Conservation (phyloP, 2,113 vertebrate genomes). For the Sorex araneus region DNA sequence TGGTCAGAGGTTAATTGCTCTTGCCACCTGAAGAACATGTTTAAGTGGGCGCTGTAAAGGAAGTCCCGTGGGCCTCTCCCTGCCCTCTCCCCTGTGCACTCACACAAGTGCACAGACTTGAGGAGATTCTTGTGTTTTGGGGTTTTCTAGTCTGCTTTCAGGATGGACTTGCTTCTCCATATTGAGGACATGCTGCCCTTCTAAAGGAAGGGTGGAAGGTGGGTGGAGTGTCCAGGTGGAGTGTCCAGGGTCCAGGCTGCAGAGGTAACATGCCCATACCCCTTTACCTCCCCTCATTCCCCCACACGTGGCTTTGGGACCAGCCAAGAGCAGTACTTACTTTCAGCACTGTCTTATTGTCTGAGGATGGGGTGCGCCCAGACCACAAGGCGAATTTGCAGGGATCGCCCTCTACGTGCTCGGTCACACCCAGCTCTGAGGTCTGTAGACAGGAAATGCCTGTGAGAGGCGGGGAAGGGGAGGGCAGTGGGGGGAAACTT, state of each 20-base stretch:
- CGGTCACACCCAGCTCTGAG: slow-evolving; percentile 98
- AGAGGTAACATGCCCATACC: neutral
- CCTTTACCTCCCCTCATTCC: neutral
- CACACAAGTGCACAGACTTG: neutral
- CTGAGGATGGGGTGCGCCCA: slow-evolving; percentile 97
- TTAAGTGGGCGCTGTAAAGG: neutral
- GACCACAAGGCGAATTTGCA: slow-evolving; percentile 99
- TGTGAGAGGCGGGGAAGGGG: slow-evolving; percentile 86
- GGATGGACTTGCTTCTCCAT: neutral
- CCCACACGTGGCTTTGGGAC: neutral
- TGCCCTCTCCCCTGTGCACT: neutral
- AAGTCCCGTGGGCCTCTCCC: no score
- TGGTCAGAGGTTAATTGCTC: slow-evolving; percentile 9
- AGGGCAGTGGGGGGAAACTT: slow-evolving; percentile 83
- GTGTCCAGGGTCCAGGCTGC: neutral
- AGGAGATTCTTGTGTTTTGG: neutral
- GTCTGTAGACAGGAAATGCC: slow-evolving; percentile 92
- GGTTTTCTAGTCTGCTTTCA: neutral
- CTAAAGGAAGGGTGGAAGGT: neutral
- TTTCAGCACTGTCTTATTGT: slow-evolving; percentile 99
- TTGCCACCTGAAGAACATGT: neutral
- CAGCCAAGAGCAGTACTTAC: slow-evolving; percentile 85
- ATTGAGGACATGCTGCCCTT: neutral
- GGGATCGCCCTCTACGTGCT: slow-evolving; percentile 98
- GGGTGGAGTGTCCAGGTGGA: neutral